Evolutionary conservation across 2,113 vertebrate genomes (phyloP), one percentile per base, ranked within the genome.

Genomic region (Solenodon paradoxus): DNA sequence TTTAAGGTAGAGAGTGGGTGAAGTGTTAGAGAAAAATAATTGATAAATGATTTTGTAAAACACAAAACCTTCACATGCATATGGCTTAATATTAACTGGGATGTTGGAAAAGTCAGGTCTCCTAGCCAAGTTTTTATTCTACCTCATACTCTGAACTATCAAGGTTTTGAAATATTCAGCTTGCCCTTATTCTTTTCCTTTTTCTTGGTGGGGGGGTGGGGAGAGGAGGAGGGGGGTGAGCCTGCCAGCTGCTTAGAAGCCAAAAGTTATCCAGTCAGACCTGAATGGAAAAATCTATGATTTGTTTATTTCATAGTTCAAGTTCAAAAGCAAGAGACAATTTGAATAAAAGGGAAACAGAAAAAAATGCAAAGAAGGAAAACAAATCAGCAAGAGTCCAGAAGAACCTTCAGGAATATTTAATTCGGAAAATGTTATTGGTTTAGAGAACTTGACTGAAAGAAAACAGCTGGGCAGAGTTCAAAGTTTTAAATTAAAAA

Each of bases 401-500:
- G 96, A 97, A 97, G 98, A 98, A 98, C 97, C 96, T 98, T 98
- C 97, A 97, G 97, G 94, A 97, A 97, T 97, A 98, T 98, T 98
- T 98, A 98, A 98, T 98, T 98, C 93, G 97, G 97, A 98, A 98
- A 98, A 97, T 97, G 95, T 95, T 97, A 98, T 97, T 97, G 95
- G 98, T 98, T 98, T 98, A 97, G 93, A 97, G 96, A 98, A 97
- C 95, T 88, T 95, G 96, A 97, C 98, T 98, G 98, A 98, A 98
- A 98, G 98, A 98, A 98, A 98, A 98, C 98, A 98, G 98, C 98
- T 98, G 98, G 98, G 97, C 97, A 97, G 95, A 98, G 97, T 98
- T 98, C 97, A 98, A 97, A 90, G 83, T 93, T 98, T 98, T 98
- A 98, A 98, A 98, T 98, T 97, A 98, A 98, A 98, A 98, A 97